phyloP scores from a whole-genome alignment of 2,888 invertebrate genomes.

The Zaprionus lineosus region DNA sequence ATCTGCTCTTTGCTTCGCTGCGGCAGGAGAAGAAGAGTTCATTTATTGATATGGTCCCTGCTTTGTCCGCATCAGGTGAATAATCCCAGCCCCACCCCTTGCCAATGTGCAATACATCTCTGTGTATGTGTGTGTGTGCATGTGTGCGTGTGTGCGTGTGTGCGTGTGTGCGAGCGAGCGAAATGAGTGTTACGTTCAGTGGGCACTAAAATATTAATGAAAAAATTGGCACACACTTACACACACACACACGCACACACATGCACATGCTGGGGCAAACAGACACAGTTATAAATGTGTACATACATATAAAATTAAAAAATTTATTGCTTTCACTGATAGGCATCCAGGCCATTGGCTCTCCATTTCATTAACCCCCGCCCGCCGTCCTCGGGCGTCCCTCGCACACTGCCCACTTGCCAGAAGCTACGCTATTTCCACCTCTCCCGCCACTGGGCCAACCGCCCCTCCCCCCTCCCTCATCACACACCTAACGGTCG shows the following conservation, averaged over 20 bases:
- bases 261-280: neutral
- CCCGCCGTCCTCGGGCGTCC: neutral
- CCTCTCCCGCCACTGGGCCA: neutral
- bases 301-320: constrained; percentile 69
- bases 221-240: constrained; percentile 54
- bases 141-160: no score
- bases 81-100: constrained; percentile 28
- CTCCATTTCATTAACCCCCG: constrained; percentile 25
- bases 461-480: neutral
- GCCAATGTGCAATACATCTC: neutral
- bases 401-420: neutral
- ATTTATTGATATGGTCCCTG: constrained; percentile 37
- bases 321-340: constrained; percentile 75
- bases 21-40: neutral
- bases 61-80: constrained; percentile 28
- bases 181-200: constrained; percentile 4
- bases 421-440: neutral
- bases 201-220: constrained; percentile 74
- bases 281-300: constrained; percentile 6
- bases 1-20: constrained; percentile 28
- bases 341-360: constrained; percentile 62
- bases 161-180: no score
- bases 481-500: no score
- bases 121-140: no score
- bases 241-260: neutral